Conservation (phyloP, 1,140 invertebrate genomes). For the Ostrea edulis region DNA sequence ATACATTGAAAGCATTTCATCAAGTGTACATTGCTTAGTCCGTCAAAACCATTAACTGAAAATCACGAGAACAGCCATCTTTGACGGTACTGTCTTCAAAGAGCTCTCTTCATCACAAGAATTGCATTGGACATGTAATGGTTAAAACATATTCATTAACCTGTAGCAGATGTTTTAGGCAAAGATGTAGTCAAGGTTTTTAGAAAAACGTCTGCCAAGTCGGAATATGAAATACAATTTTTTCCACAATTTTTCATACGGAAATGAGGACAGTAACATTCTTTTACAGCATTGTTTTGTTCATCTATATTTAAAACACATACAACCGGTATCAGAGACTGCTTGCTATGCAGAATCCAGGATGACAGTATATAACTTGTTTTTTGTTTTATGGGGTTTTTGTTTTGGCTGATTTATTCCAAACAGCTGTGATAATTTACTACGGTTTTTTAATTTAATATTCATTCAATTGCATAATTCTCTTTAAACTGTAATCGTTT, state of each 20-base stretch:
- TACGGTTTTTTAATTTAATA: too few species aligned
- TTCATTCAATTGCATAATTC: too few species aligned
- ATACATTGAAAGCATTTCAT: not conserved
- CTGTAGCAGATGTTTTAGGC: not conserved
- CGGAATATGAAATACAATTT: not conserved
- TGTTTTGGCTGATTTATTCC: too few species aligned
- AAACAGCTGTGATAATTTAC: too few species aligned
- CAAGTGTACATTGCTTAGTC: not conserved
- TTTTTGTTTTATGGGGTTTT: too few species aligned
- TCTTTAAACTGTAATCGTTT: too few species aligned
- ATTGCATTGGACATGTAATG: slow-evolving; percentile 35
- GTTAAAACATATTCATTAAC: slow-evolving; percentile 38
- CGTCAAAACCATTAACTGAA: slow-evolving; percentile 16
- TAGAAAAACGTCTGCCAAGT: not conserved
- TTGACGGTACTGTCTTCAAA: slow-evolving; percentile 23
- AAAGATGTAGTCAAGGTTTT: not conserved
- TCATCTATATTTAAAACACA: not conserved
- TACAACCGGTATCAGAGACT: too few species aligned
- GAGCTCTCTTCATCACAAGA: slow-evolving; percentile 5
- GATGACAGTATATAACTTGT: too few species aligned
- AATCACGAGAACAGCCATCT: slow-evolving; percentile 9
- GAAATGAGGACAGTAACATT: not conserved
- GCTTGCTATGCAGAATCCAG: too few species aligned
- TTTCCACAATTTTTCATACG: not conserved
- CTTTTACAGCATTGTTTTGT: not conserved